These are phyloP conservation scores for Oreochromis spilurus DNA, from an alignment of 2,113 vertebrate genomes.

Conservation along the genomic window DNA sequence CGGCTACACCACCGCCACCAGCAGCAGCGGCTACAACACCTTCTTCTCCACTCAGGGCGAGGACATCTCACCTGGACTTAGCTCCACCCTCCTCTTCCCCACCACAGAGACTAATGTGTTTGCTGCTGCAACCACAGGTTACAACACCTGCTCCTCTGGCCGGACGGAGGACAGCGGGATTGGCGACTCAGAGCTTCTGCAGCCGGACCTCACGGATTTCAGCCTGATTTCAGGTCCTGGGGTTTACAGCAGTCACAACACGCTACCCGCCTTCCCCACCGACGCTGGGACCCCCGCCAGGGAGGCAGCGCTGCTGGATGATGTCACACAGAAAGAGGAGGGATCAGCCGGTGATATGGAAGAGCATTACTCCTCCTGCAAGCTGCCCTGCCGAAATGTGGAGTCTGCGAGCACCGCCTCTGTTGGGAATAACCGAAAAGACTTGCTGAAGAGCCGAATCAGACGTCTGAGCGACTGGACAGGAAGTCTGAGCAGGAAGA, in stretches of 20 bases:
- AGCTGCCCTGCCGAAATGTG: slow-evolving; percentile 79
- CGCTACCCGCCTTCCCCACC: slow-evolving; percentile 64
- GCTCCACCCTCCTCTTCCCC: slow-evolving; percentile 18
- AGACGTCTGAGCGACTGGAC: slow-evolving; percentile 90
- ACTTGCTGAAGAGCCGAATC: slow-evolving; percentile 86
- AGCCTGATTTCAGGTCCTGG: slow-evolving; percentile 72
- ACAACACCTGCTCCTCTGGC: slow-evolving; percentile 46
- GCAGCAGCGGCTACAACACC: slow-evolving; percentile 21
- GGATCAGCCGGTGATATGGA: slow-evolving; percentile 36
- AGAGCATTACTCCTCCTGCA: slow-evolving; percentile 76
- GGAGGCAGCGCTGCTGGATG: slow-evolving; percentile 39
- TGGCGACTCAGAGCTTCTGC: slow-evolving; percentile 53
- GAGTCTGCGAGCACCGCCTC: slow-evolving; percentile 32
- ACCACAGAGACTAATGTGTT: neutral
- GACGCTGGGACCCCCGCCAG: neutral
- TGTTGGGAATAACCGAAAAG: slow-evolving; percentile 78
- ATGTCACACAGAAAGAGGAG: slow-evolving; percentile 73
- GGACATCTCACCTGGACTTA: slow-evolving; percentile 33
- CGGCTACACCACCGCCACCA: slow-evolving; percentile 26
- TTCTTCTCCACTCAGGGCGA: slow-evolving; percentile 48
- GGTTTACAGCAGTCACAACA: slow-evolving; percentile 64
- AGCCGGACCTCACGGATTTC: slow-evolving; percentile 66
- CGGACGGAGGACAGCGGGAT: slow-evolving; percentile 74
- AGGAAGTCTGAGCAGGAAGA: slow-evolving; percentile 89
- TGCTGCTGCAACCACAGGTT: neutral